Evolutionary conservation across 2,797 vertebrate species (phyloP).

Genomic region (Hephaestus fuliginosus): DNA sequence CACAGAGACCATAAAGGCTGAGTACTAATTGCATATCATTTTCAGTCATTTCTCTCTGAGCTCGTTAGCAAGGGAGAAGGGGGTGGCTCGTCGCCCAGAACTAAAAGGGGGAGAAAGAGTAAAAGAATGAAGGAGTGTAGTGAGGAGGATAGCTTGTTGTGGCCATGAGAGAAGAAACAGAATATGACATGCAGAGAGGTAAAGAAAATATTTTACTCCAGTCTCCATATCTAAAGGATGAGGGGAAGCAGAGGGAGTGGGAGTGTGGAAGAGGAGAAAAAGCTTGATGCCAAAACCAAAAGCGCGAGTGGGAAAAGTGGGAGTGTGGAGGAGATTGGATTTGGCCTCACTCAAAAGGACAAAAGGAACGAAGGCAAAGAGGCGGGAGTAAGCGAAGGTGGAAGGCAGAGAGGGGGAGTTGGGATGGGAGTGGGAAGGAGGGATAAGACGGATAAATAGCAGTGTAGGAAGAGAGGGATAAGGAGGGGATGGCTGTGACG

Average conservation of each 20-base stretch:
- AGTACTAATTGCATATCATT: slow-evolving; percentile 80
- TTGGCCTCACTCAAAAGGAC: slow-evolving; percentile 67
- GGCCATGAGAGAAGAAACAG: slow-evolving; percentile 29
- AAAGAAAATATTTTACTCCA: slow-evolving; percentile 35
- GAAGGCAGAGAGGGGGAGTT: slow-evolving; percentile 17
- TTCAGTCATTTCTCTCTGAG: slow-evolving; percentile 69
- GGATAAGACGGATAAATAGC: slow-evolving; percentile 32
- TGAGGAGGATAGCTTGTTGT: slow-evolving; percentile 30
- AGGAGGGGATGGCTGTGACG: slow-evolving; percentile 32
- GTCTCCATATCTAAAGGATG: slow-evolving; percentile 26
- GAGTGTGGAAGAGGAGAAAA: slow-evolving; percentile 65
- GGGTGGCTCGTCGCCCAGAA: slow-evolving; percentile 69
- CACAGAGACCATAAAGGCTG: slow-evolving; percentile 27
- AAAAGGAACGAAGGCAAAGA: slow-evolving; percentile 50
- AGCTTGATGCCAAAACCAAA: slow-evolving; percentile 57
- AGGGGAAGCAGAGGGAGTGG: slow-evolving; percentile 53
- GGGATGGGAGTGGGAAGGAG: slow-evolving; percentile 24
- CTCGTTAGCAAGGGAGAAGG: slow-evolving; percentile 71
- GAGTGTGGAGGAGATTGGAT: slow-evolving; percentile 75
- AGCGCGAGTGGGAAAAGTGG: slow-evolving; percentile 67
- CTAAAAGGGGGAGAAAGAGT: slow-evolving; percentile 47
- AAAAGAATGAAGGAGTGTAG: slow-evolving; percentile 3
- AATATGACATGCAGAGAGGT: slow-evolving; percentile 27
- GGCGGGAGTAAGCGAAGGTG: slow-evolving; percentile 43
- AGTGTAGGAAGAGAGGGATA: slow-evolving; percentile 31